Conservation (phyloP, 92 coral and sea anemone genomes). For the Porites cylindrica region DNA sequence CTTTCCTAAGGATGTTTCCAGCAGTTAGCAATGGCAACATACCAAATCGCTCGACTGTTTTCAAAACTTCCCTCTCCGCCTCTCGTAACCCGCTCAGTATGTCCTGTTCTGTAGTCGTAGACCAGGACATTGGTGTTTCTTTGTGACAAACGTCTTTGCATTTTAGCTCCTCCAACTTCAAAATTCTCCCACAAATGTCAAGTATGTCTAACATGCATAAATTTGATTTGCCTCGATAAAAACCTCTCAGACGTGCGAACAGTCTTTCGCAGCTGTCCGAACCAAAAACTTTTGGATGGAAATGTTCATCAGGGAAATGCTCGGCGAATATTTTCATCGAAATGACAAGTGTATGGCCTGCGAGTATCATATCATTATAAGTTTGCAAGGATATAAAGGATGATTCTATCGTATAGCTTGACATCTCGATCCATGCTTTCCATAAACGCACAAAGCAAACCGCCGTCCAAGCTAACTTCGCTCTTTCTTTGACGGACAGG, state of each 20-base stretch:
- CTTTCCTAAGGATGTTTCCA: constrained; percentile 35
- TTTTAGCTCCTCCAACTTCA: no score
- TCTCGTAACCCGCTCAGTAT: constrained; percentile 11
- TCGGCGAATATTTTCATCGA: background rate
- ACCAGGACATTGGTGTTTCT: background rate
- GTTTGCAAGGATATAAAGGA: constrained; percentile 27
- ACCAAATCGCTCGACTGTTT: constrained; percentile 14
- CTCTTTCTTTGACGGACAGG: background rate
- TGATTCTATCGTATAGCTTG: background rate
- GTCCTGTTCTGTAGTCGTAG: background rate
- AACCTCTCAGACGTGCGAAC: background rate
- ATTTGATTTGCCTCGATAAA: background rate
- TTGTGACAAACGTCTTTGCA: background rate
- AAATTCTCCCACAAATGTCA: background rate
- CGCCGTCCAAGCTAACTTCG: constrained; percentile 3
- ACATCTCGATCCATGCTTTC: constrained; percentile 17
- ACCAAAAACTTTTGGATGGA: constrained; percentile 1
- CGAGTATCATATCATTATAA: constrained; percentile 8
- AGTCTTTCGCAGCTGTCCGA: constrained; percentile 30
- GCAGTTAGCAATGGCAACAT: constrained; percentile 25
- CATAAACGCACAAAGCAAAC: background rate
- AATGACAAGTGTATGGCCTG: background rate
- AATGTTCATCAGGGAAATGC: background rate
- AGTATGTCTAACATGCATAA: constrained; percentile 4
- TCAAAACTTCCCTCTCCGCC: constrained; percentile 2